Conservation (phyloP, 2,113 vertebrate species). For the Accipiter cooperii region DNA sequence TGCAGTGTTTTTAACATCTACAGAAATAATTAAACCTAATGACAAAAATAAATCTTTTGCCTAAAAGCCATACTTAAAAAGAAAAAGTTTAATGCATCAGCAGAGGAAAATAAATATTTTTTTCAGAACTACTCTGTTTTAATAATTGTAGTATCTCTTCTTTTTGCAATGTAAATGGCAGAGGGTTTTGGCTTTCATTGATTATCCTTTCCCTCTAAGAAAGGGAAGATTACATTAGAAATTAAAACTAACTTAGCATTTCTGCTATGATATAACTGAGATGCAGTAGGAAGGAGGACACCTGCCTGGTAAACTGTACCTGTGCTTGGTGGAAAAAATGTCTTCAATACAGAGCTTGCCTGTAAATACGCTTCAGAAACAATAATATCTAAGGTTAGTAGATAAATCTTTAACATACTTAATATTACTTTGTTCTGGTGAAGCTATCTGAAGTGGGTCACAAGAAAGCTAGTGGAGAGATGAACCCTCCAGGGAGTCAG, state of each 20-base stretch:
- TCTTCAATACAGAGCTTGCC: not conserved
- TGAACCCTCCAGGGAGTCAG: not conserved
- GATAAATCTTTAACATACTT: not conserved
- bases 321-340: not conserved
- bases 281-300: not conserved
- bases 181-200: not conserved
- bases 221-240: not conserved
- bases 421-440: not conserved
- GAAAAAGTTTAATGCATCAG: not conserved
- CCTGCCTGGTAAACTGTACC: not conserved
- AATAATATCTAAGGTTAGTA: not conserved
- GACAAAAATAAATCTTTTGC: not conserved
- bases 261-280: not conserved
- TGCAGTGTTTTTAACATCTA: not conserved
- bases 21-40: not conserved
- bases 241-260: not conserved
- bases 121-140: not conserved
- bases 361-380: not conserved
- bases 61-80: not conserved
- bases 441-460: not conserved
- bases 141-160: not conserved
- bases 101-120: not conserved
- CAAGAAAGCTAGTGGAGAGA: not conserved
- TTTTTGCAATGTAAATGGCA: not conserved
- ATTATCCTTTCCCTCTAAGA: not conserved